Base-by-base conservation (phyloP, 2,888 invertebrate species). In the Tipula helvola region DNA sequence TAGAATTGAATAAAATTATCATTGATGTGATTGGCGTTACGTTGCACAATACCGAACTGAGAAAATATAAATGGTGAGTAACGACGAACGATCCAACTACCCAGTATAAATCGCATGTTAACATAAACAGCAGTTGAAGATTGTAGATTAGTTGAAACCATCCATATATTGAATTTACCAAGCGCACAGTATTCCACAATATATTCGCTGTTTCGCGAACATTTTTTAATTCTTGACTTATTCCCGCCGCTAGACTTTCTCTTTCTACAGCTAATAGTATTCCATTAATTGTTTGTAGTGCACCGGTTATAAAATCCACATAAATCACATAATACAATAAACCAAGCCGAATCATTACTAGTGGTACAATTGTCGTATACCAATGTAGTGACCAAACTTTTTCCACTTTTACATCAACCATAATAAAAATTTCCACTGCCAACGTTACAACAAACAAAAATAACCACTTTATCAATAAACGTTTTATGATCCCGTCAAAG, bases 81-180 rank as follows among this genome's bases (percentile, higher is more conserved):
- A 3, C 28, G 28, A 71, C 28, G 71, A 84, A 7, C 7, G 39
- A 39, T 5, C 39, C 84, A 84, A 84, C 39, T n/a, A 84, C 36
- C 84, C 84, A 84, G 28, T 84, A 84, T 84, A 84, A 39, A 39
- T 84, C 84, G n/a, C 84, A 39, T n/a, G 84, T 84, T n/a, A 41
- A 16, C 36, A n/a, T 84, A 16, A 84, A 84, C 1, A 84, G 36
- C 16, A 84, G 5, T 84, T 84, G 84, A 39, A 84, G 2, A 4
- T 39, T 84, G 16, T n/a, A 39, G 10, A 41, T 16, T 10, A 84
- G 39, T 84, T 84, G 84, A 84, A 84, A 84, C 84, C 84, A 84
- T 39, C 41, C 41, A 10, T 8, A 84, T 84, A 39, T 39, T 8
- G n/a, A 2, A 13, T 84, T 84, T n/a, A 84, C 2, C 28, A 39